Evolutionary conservation across 2,113 vertebrate species (phyloP).

Genomic region (Cochlearius cochlearius): DNA sequence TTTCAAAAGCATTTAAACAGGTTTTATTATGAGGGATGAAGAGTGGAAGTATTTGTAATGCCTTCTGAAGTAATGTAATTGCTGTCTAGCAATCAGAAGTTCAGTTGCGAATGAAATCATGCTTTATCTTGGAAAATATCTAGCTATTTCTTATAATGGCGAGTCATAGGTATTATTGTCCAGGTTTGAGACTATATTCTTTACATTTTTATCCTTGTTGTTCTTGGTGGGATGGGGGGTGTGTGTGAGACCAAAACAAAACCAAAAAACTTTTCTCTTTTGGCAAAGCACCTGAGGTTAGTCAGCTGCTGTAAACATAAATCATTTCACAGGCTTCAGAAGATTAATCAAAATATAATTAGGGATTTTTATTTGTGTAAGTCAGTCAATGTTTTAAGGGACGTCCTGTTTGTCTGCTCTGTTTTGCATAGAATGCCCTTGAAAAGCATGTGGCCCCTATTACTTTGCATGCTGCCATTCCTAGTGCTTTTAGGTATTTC

Average conservation of each 20-base stretch:
- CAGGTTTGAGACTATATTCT: neutral
- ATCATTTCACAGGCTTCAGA: neutral
- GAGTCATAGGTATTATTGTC: neutral
- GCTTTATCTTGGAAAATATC: neutral
- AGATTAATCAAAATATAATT: neutral
- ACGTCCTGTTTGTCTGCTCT: neutral
- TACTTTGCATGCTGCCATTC: neutral
- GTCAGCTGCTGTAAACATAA: neutral
- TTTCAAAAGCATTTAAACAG: neutral
- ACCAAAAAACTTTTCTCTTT: neutral
- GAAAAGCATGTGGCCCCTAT: neutral
- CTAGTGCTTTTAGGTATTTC: neutral
- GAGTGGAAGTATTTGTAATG: neutral
- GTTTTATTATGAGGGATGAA: neutral
- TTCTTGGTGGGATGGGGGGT: neutral
- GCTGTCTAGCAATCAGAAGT: conserved; percentile 3
- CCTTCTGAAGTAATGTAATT: conserved; percentile 35
- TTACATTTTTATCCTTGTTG: neutral
- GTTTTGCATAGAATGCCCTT: neutral
- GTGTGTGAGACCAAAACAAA: neutral
- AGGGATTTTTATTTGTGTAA: neutral
- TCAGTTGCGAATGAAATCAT: neutral
- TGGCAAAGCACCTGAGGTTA: neutral
- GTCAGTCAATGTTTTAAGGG: neutral
- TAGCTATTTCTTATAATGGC: neutral